Percentiles rank a stretch among this genome's conserved stretches.
phyloP scores from a whole-genome alignment of 2,888 invertebrate species.

The Lampropteryx suffumata region DNA sequence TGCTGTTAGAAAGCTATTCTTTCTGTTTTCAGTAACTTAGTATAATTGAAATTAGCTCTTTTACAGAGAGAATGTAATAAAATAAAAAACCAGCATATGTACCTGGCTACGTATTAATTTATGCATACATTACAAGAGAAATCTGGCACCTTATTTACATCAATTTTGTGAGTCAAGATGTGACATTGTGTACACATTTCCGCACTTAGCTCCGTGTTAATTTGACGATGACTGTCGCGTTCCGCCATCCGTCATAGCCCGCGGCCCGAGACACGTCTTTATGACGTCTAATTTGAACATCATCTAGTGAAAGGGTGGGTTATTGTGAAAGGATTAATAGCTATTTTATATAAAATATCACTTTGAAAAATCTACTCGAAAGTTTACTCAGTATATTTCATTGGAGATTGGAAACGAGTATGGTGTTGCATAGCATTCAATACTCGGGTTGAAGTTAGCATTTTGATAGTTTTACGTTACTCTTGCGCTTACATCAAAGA shows the following conservation, averaged over 20 bases:
- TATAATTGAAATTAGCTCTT: no score
- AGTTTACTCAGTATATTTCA: no score
- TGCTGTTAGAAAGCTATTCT: neutral
- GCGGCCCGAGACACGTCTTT: slow-evolving; percentile 62
- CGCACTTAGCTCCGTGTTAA: slow-evolving; percentile 77
- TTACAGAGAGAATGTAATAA: no score
- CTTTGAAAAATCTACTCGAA: slow-evolving; percentile 1
- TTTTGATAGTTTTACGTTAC: no score
- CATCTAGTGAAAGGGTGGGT: slow-evolving; percentile 67
- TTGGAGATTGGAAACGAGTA: no score
- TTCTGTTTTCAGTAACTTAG: no score
- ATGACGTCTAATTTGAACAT: slow-evolving; percentile 76
- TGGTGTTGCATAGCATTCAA: no score
- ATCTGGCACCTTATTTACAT: slow-evolving; percentile 46
- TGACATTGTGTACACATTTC: slow-evolving; percentile 73
- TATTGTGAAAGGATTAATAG: slow-evolving; percentile 68
- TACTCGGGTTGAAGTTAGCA: no score
- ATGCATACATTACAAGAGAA: slow-evolving; percentile 15
- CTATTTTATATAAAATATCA: slow-evolving; percentile 48
- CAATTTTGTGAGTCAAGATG: slow-evolving; percentile 47
- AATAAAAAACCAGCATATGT: neutral
- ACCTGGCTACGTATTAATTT: slow-evolving; percentile 10
- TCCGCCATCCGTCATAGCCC: slow-evolving; percentile 71
- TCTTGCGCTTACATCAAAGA: no score
- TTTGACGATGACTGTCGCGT: slow-evolving; percentile 75